Percentiles rank a stretch among this genome's conserved stretches.
These are phyloP conservation scores for Blennius ocellaris DNA, from an alignment of 2,113 vertebrate species.

Conservation along the genomic window DNA sequence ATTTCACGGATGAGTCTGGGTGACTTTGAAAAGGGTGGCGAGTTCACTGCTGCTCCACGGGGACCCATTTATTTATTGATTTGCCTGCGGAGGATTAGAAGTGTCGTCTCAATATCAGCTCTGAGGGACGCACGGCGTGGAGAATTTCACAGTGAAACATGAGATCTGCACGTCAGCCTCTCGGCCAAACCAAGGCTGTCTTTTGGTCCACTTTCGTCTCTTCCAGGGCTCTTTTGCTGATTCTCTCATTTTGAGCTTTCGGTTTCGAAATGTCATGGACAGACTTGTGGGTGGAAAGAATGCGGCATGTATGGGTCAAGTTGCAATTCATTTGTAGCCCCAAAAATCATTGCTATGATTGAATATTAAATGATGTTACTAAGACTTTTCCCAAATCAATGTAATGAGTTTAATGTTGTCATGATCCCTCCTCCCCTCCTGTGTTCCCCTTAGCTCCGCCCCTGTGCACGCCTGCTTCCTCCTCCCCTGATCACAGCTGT, in stretches of 20 bases:
- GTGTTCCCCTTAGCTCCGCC: too few species aligned
- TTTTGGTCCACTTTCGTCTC: not conserved
- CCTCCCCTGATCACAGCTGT: too few species aligned
- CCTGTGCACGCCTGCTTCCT: too few species aligned
- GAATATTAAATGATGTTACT: not conserved
- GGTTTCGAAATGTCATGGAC: too few species aligned
- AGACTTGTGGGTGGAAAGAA: too few species aligned
- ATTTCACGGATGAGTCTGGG: slow-evolving; percentile 19
- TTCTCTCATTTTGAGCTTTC: not conserved
- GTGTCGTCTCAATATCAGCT: slow-evolving; percentile 7
- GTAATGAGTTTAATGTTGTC: not conserved
- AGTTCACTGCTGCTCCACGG: slow-evolving; percentile 10
- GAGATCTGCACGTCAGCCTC: not conserved
- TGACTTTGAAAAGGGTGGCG: slow-evolving; percentile 11
- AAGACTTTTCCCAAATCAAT: not conserved
- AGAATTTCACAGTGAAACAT: not conserved
- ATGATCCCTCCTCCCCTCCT: too few species aligned
- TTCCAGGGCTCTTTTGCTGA: not conserved
- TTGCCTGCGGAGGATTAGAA: slow-evolving; percentile 9
- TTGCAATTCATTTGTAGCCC: not conserved
- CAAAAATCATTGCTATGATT: not conserved
- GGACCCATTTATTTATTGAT: not conserved
- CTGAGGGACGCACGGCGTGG: not conserved
- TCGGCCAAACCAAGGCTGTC: not conserved
- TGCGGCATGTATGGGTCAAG: too few species aligned